phyloP scores from a whole-genome alignment of 2,113 vertebrate genomes.

The Orycteropus afer region DNA sequence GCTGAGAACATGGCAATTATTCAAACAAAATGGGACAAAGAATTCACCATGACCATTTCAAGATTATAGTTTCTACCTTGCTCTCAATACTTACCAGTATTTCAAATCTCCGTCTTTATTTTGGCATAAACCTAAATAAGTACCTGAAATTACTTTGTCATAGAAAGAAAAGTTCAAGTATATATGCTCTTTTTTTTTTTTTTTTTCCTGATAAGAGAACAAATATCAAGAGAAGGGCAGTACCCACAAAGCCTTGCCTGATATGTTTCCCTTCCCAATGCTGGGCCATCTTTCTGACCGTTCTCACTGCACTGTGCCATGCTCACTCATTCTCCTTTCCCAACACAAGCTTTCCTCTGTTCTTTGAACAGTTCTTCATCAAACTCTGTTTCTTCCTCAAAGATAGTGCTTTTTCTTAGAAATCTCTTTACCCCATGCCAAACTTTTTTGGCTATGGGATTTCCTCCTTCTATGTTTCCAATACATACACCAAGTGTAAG shows the following conservation, averaged over 20 bases:
- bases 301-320: rapidly evolving
- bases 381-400: background rate
- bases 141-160: background rate
- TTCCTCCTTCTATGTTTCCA: background rate
- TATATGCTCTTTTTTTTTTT: background rate
- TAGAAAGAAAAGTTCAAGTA: background rate
- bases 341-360: background rate
- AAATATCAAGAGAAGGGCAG: background rate
- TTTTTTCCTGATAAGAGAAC: background rate
- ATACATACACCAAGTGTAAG: background rate
- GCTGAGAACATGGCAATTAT: background rate
- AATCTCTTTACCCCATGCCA: background rate
- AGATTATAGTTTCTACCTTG: background rate
- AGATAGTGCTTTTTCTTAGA: background rate
- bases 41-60: background rate
- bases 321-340: background rate
- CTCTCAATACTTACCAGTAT: background rate
- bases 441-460: background rate
- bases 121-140: background rate
- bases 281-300: background rate
- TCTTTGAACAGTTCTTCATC: background rate
- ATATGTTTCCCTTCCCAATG: rapidly evolving
- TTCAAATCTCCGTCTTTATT: background rate
- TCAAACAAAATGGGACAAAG: background rate
- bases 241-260: background rate